Percentiles rank a stretch among this genome's conserved stretches.
Evolutionary conservation across 2,797 vertebrate genomes (phyloP).

Genomic region (Morus bassanus): DNA sequence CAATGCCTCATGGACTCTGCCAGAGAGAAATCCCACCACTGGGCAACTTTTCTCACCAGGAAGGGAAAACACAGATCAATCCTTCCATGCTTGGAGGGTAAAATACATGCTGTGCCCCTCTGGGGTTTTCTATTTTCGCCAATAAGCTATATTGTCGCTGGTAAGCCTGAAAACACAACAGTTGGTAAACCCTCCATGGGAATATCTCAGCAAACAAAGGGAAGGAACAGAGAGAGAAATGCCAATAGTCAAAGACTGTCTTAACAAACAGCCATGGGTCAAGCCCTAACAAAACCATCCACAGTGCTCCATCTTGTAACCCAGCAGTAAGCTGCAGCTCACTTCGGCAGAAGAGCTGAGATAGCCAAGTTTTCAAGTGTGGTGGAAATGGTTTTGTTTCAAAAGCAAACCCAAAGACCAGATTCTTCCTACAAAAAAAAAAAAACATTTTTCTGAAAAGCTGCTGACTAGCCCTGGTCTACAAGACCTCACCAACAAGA

Average conservation of each 20-base stretch:
- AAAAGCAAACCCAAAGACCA: not conserved
- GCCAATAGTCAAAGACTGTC: not conserved
- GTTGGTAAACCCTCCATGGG: not conserved
- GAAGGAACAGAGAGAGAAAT: not conserved
- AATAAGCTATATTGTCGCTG: not conserved
- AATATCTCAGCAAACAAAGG: not conserved
- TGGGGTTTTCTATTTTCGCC: not conserved
- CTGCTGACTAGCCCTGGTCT: not conserved
- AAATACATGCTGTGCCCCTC: not conserved
- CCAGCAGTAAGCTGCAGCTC: not conserved
- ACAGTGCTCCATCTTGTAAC: not conserved
- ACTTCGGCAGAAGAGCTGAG: not conserved
- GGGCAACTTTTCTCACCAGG: not conserved
- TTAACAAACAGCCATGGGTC: not conserved
- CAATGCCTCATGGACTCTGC: not conserved
- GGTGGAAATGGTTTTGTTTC: not conserved
- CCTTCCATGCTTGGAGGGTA: not conserved
- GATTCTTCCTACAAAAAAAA: not conserved
- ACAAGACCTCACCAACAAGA: not conserved
- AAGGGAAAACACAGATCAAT: not conserved
- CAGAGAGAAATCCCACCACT: not conserved
- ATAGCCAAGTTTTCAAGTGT: accelerated
- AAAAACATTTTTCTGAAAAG: not conserved
- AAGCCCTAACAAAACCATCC: not conserved
- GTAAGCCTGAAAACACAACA: not conserved